Base-by-base conservation (phyloP, 1,140 invertebrate genomes). In the Argopecten irradians region DNA sequence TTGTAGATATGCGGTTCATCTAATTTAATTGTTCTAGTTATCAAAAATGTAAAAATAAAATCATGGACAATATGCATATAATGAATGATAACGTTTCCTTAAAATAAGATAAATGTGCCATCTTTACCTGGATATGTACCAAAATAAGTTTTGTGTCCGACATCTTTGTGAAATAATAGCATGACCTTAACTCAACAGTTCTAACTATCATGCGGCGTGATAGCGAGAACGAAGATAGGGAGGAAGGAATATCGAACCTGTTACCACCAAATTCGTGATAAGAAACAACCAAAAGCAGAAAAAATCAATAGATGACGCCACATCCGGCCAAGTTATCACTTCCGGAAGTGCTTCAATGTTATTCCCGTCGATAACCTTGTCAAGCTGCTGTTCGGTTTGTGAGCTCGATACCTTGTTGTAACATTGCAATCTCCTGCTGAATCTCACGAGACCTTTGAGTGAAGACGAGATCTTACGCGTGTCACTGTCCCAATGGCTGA, bases 281-380 rank as follows among this genome's bases (percentile, higher is more conserved):
- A 85, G 9, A 84, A 88, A 88, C 1, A 84, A 33, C 87, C 87
- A 88, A 46, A 88, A 88, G n/a, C 39, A 71, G 28, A 88, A 32
- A 39, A 85, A 88, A 28, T 88, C 87, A 35, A 88, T 88, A 5
- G 87, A 83, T 35, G 87, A 88, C 43, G 87, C 35, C 39, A 88
- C 87, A 28, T 85, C 34, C 33, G 34, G 41, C 87, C 87, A 88
- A 32, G 86, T 83, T 8, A 87, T 34, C 34, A 41, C 41, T n/a
- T 71, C 55, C 5, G 55, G n/a, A 71, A 71, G 5, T 3, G 55
- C 28, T 1, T 3, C 55, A 7, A 8, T 28, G 55, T 71, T 71
- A 8, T 46, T 46, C 14, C 43, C 19, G 13, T 46, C 11, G 43
- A 22, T n/a, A 71, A 28, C 55, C 22, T 28, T 28, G 1, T 16